phyloP scores from a whole-genome alignment of 2,888 invertebrate species.

The Trachelus troglodyta region DNA sequence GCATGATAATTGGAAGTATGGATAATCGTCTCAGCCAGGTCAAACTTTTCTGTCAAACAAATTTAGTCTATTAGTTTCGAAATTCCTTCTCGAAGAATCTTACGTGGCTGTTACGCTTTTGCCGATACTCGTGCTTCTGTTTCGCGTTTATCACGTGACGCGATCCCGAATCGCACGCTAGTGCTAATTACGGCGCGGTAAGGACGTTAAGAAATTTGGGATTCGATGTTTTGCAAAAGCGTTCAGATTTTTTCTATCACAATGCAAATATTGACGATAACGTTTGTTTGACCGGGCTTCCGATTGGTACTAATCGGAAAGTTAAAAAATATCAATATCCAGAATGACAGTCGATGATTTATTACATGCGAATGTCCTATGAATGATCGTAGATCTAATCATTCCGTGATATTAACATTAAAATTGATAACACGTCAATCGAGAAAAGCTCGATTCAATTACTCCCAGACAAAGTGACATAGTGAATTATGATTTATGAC shows the following conservation, averaged over 20 bases:
- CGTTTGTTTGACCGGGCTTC: neutral
- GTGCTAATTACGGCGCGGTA: neutral
- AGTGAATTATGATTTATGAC: neutral
- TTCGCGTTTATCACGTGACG: neutral
- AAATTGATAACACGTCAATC: too few relatives aligned
- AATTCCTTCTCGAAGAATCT: neutral
- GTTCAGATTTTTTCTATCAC: neutral
- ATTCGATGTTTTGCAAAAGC: neutral
- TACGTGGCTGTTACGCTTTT: neutral
- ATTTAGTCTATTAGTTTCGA: neutral
- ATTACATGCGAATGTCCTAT: too few relatives aligned
- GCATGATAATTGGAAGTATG: neutral
- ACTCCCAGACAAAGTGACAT: neutral
- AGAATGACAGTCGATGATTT: too few relatives aligned
- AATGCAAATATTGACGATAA: neutral
- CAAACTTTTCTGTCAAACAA: neutral
- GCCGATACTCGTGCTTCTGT: neutral
- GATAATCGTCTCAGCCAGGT: neutral
- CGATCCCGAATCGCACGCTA: neutral
- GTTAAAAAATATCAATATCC: too few relatives aligned
- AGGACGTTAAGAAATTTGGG: neutral
- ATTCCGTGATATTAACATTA: too few relatives aligned
- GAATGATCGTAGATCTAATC: too few relatives aligned
- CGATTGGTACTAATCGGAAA: neutral
- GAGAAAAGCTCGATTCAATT: too few relatives aligned